Evolutionary conservation across 2,797 vertebrate genomes (phyloP), one percentile per base, ranked within the genome.

Genomic region (Centropyge bicolor): DNA sequence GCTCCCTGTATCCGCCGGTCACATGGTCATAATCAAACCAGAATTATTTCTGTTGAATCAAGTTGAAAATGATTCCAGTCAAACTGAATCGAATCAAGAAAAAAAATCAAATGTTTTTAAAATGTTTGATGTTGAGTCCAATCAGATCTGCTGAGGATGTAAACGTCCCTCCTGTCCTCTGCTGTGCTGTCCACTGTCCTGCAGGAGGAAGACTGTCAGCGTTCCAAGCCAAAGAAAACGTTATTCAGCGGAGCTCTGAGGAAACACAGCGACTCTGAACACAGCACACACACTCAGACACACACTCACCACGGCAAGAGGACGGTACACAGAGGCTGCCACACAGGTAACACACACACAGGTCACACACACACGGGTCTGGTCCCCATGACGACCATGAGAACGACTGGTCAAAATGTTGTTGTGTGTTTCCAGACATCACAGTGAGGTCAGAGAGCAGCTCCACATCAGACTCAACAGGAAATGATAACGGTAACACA

Each of bases 371-470:
- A 54, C 20, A 13, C 56, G 59, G 17, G 27, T 31, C 27, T 31
- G 27, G 27, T 31, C 27, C 27, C 27, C 27, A 31, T 31, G 27
- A 31, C 2, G 27, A 31, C 27, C 27, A 31, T 31, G 27, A 31
- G 27, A 31, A 31, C 27, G 2, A 31, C 27, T 31, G 27, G 27
- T 31, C 27, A 31, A 31, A 31, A 31, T 31, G 27, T 31, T n/a
- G n/a, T n/a, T 77, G 46, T 76, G 55, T 78, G 62, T 85, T 73
- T 83, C 20, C 81, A 97, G 97, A 97, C 14, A 96, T 97, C 59
- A 93, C 92, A 0, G 94, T 96, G 68, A 95, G 93, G 86, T 96
- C 96, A 3, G 97, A 97, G 82, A 97, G 95, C 94, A 96, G 96
- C 92, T 97, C 96, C 6, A 94, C 95, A 0, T 96, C 96, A 19